Base-by-base conservation (phyloP, 2,888 invertebrate species). In the Caenorhabditis becei region DNA sequence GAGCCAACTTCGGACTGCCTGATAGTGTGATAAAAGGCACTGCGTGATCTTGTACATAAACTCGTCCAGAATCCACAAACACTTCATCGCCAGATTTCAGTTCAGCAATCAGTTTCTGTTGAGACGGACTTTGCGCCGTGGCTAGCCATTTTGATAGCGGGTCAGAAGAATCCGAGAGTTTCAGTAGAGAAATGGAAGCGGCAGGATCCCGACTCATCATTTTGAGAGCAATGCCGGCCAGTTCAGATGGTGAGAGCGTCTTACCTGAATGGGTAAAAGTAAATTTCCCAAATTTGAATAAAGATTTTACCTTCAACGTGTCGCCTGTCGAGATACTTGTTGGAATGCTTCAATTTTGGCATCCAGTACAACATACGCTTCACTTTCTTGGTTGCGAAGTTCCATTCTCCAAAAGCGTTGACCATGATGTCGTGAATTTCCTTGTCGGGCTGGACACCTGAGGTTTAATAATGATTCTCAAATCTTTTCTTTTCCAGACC, bases 321-420 rank as follows among this genome's bases (percentile, higher is more conserved):
- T 10, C 89, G 65, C 20, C 87, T 0, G 96, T 96, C 67, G 95
- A 91, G 4, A 95, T 95, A 97, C 0, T 97, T 97, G 70, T 95
- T 95, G 0, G 95, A 92, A 91, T 97, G 94, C 91, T 94, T 95
- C 91, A 99, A 96, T 92, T 98, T 99, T 0, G 97, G 97, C 92
- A 93, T 92, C 94, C 94, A 94, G 88, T 94, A 94, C 86, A 93
- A 90, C 93, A 93, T 93, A 47, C 94, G 91, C 62, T 91, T 92
- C n/a, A 87, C 82, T 74, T 91, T 91, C 51, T 91, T 91, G 66
- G 92, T 91, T 0, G 93, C 93, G 84, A 92, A 92, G 0, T 95
- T 95, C 72, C 92, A 89, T 83, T 94, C 93, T 0, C 98, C 97
- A 92, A 97, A 99, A 59, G 95, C 94, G 89, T 95, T 95, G 0